Conservation (phyloP, 2,113 vertebrate genomes). For the Embiotoca jacksoni region DNA sequence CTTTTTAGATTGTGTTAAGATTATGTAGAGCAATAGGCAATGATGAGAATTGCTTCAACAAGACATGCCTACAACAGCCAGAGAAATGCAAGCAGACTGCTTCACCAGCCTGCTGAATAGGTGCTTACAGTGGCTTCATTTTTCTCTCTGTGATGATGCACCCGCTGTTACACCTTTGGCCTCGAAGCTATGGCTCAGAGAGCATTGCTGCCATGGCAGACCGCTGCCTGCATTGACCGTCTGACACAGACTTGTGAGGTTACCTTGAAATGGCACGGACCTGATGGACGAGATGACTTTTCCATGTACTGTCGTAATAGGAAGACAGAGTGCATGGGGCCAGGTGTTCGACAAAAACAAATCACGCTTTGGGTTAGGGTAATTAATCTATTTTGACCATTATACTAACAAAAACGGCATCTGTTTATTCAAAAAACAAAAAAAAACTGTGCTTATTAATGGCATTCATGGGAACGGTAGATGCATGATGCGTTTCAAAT, state of each 20-base stretch:
- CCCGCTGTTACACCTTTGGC: constrained; percentile 68
- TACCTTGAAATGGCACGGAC: constrained; percentile 70
- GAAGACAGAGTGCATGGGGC: constrained; percentile 22
- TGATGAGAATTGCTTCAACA: constrained; percentile 7
- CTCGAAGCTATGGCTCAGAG: constrained; percentile 60
- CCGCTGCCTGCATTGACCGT: constrained; percentile 31
- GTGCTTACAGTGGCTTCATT: constrained; percentile 47
- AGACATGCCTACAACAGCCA: not conserved
- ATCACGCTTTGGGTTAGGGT: constrained; percentile 22
- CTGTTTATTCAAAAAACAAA: constrained; percentile 59
- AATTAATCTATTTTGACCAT: constrained; percentile 65
- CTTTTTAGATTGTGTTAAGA: not conserved
- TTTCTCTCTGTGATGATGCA: constrained; percentile 57
- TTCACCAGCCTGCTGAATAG: constrained; percentile 39
- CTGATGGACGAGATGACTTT: constrained; percentile 70
- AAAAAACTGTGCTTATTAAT: constrained; percentile 53
- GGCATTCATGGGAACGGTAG: constrained; percentile 20
- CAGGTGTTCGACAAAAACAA: constrained; percentile 48
- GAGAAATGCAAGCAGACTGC: constrained; percentile 20
- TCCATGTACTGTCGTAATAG: constrained; percentile 46
- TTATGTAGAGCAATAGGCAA: not conserved
- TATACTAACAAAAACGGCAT: constrained; percentile 64
- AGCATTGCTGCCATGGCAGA: constrained; percentile 36
- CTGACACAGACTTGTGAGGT: constrained; percentile 62
- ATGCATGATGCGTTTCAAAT: constrained; percentile 48